phyloP scores from a whole-genome alignment of 2,113 vertebrate genomes.

The Agelaius phoeniceus region DNA sequence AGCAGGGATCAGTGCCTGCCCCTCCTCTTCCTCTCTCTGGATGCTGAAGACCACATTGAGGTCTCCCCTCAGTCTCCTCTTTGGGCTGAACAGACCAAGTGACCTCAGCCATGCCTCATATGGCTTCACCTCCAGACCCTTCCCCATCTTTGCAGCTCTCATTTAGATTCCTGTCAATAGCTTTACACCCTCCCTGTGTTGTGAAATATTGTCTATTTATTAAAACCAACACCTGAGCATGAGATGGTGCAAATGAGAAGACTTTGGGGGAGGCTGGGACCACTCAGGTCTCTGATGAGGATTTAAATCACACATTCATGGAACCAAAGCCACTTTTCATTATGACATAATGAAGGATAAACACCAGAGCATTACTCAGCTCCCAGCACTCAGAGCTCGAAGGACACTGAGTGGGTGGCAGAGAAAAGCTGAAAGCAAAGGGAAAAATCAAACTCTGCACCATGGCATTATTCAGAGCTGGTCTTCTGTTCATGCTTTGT shows the following conservation, averaged over 20 bases:
- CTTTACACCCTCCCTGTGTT: background rate
- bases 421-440: background rate
- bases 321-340: constrained; percentile 15
- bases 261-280: background rate
- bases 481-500: background rate
- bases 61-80: background rate
- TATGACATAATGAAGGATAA: background rate
- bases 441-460: background rate
- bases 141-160: background rate
- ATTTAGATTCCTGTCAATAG: background rate
- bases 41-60: background rate
- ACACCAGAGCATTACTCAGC: constrained; percentile 37
- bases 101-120: background rate
- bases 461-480: background rate
- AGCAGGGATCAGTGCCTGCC: background rate
- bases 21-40: rapidly evolving
- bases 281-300: background rate
- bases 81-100: background rate
- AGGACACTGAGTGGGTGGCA: constrained; percentile 43
- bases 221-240: background rate
- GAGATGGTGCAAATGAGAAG: background rate
- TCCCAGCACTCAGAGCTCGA: background rate
- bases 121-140: background rate
- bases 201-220: background rate
- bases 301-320: background rate